Base-by-base conservation (phyloP, 2,113 vertebrate genomes). In the Phalacrocorax carbo region DNA sequence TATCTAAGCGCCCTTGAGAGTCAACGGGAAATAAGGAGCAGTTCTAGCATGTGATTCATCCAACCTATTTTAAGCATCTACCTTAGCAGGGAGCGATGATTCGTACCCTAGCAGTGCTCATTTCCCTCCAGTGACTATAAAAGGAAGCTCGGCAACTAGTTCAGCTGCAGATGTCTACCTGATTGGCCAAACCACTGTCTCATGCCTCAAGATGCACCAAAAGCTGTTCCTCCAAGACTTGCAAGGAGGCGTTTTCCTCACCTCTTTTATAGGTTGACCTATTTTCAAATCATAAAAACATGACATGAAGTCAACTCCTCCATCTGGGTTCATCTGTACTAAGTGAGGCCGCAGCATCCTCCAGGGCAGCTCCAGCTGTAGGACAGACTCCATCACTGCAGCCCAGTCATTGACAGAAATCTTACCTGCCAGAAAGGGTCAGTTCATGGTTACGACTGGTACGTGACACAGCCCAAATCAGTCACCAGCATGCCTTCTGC, bases 311-410 rank as follows among this genome's bases (percentile, higher is more conserved):
- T 99, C 98, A 88, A 99, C 97, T 36, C 97, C 96, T 95, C 99
- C 99, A 88, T 98, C 97, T 16, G 94, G 10, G 58, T 97, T 96
- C 68, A 92, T 95, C 12, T 92, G 97, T 29, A 97, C 98, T 86
- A 99, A 95, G 30, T 96, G 98, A 7, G 98, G 80, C 25, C 98
- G 98, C 66, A 99, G 97, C 2, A 98, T 99, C 97, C 99, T 98
- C 99, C 99, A 99, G 20, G 99, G 99, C 73, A 99, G 98, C 14
- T 99, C 98, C 94, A 99, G 97, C 27, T 98, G 98, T 60, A 99
- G 98, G 21, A 99, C 96, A 11, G 98, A 98, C 88, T 99, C 99
- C 96, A 99, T 96, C 1, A 97, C 98, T 92, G 96, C 97, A 79
- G 98, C 98, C 99, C 99, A 99, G 36, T 99, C 98, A 11, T 96